Conservation (phyloP, 37 sponge, comb jelly and placozoan species). For the Cliona cf. orientalis region DNA sequence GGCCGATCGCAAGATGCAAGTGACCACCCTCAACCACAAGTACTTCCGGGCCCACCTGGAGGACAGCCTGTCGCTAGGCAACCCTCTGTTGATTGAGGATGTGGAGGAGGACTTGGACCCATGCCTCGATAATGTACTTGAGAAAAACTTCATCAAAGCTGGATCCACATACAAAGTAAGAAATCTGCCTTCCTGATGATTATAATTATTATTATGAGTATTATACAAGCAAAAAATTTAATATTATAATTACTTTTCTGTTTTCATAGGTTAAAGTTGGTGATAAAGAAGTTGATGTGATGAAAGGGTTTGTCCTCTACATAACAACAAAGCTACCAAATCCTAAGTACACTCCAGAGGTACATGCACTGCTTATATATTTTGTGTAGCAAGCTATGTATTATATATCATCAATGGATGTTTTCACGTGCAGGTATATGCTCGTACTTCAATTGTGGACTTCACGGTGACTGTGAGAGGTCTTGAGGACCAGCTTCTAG, state of each 20-base stretch:
- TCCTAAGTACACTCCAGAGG: conserved; percentile 99
- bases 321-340: conserved; percentile 99
- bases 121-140: conserved; percentile 97
- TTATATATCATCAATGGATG: neutral
- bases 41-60: conserved; percentile 96
- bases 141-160: conserved; percentile 99
- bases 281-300: conserved; percentile 99
- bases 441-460: conserved; percentile 95
- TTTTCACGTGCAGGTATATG: conserved; percentile 55
- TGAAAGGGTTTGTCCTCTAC: conserved; percentile 97
- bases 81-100: conserved; percentile 96
- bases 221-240: neutral
- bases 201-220: neutral
- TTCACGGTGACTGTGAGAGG: conserved; percentile 99
- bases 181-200: too few species aligned
- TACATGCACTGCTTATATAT: neutral
- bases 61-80: conserved; percentile 95
- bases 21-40: conserved; percentile 97
- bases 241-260: too few species aligned
- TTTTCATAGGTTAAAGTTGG: conserved; percentile 83
- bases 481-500: conserved; percentile 98
- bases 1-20: conserved; percentile 46
- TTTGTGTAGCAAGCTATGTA: neutral
- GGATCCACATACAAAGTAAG: conserved; percentile 93
- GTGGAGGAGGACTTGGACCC: conserved; percentile 99